These are phyloP conservation scores for Cheirogaleus medius DNA, from an alignment of 2,113 vertebrate genomes.

Conservation along the genomic window DNA sequence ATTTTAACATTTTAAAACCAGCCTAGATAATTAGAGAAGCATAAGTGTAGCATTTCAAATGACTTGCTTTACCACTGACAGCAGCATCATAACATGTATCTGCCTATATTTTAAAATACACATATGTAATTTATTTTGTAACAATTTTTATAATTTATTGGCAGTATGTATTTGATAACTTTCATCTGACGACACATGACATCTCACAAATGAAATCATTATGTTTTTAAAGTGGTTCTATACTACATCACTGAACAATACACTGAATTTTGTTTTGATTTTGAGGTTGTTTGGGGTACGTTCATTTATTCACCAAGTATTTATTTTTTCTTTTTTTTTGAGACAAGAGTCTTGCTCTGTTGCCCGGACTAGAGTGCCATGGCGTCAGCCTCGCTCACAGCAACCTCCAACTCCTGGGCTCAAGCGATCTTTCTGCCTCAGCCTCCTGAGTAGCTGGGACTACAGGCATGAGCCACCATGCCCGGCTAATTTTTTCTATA, in stretches of 20 bases:
- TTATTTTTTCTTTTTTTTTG: neutral
- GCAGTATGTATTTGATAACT: neutral
- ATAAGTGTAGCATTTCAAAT: neutral
- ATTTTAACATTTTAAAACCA: conserved; percentile 37
- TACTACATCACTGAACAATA: neutral
- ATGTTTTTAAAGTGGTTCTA: neutral
- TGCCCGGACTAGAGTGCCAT: too few relatives aligned
- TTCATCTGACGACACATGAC: neutral
- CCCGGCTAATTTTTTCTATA: too few relatives aligned
- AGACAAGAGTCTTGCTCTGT: too few relatives aligned
- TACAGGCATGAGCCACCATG: too few relatives aligned
- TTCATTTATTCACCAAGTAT: neutral
- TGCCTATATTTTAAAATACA: neutral
- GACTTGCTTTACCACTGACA: neutral
- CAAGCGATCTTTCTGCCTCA: too few relatives aligned
- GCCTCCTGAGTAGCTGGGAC: too few relatives aligned
- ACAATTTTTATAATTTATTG: neutral
- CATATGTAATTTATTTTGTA: neutral
- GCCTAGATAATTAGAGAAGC: neutral
- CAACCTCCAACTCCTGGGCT: too few relatives aligned
- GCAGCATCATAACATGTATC: neutral
- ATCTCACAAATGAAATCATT: neutral
- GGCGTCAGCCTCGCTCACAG: too few relatives aligned
- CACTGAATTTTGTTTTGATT: conserved; percentile 18
- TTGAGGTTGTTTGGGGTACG: neutral